phyloP scores from a whole-genome alignment of 2,113 vertebrate genomes.

The Ploceus nigricollis region DNA sequence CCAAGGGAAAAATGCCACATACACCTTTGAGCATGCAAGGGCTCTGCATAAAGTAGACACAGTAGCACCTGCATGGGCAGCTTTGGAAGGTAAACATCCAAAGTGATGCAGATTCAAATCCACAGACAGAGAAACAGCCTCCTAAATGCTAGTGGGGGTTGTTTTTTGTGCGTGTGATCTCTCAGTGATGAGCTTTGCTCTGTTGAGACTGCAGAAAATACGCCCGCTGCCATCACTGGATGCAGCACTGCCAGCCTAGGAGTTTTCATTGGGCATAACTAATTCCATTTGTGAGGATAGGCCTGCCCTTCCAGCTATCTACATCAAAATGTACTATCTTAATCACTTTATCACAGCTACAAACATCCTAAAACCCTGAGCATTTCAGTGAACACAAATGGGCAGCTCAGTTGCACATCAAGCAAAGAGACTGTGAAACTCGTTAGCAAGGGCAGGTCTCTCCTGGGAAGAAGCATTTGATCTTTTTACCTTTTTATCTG shows the following conservation, averaged over 20 bases:
- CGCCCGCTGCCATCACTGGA: accelerated
- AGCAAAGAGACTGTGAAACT: background rate
- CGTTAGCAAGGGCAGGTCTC: background rate
- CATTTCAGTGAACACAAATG: background rate
- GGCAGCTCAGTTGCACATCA: background rate
- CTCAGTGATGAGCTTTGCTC: background rate
- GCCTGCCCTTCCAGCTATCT: background rate
- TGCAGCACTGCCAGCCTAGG: background rate
- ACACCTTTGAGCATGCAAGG: accelerated
- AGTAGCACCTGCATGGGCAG: background rate
- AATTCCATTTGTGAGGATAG: background rate
- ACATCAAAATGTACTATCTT: background rate
- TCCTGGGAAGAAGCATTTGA: background rate
- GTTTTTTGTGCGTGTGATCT: too few relatives aligned
- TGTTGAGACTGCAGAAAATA: background rate
- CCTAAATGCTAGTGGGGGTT: background rate
- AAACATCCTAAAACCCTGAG: background rate
- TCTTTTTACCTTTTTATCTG: background rate
- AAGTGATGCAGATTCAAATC: background rate
- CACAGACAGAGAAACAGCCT: background rate
- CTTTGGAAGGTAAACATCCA: background rate
- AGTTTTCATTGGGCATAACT: background rate
- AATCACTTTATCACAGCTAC: background rate
- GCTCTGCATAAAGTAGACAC: accelerated
- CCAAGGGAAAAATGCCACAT: background rate